These are phyloP conservation scores for Drosophila sulfurigaster DNA, from an alignment of 1,140 invertebrate genomes.

Conservation along the genomic window DNA sequence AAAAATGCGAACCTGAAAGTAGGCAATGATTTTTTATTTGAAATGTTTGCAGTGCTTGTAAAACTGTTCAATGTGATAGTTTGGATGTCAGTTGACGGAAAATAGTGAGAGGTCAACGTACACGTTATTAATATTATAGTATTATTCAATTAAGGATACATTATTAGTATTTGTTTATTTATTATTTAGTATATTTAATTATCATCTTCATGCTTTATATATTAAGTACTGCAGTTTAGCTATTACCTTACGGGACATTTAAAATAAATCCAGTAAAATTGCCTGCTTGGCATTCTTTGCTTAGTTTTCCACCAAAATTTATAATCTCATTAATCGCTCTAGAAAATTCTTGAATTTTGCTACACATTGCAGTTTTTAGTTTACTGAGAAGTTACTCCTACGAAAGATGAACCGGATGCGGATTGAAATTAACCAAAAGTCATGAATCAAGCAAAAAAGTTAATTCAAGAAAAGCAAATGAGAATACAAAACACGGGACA, in stretches of 20 bases:
- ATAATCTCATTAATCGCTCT: constrained; percentile 34
- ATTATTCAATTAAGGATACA: too few species aligned
- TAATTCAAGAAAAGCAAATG: constrained; percentile 66
- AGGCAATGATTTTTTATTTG: constrained; percentile 24
- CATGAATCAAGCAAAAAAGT: constrained; percentile 80
- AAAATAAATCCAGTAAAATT: not conserved
- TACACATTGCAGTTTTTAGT: constrained; percentile 5
- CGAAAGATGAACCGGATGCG: constrained; percentile 47
- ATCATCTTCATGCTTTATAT: too few species aligned
- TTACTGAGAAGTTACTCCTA: constrained; percentile 12
- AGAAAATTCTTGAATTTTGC: not conserved
- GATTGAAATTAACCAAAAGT: constrained; percentile 75
- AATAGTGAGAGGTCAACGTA: too few species aligned
- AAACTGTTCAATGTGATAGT: constrained; percentile 4
- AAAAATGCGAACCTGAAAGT: constrained; percentile 22
- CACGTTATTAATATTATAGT: too few species aligned
- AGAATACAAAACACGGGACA: constrained; percentile 42
- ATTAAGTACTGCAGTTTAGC: too few species aligned
- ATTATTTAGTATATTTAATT: too few species aligned
- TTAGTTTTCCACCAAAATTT: not conserved
- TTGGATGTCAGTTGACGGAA: too few species aligned
- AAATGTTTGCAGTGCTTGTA: not conserved
- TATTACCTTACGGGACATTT: not conserved
- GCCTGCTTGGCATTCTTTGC: not conserved
- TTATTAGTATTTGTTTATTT: too few species aligned